These are phyloP conservation scores for Melanchra persicariae DNA, from an alignment of 2,888 invertebrate genomes.

Conservation along the genomic window DNA sequence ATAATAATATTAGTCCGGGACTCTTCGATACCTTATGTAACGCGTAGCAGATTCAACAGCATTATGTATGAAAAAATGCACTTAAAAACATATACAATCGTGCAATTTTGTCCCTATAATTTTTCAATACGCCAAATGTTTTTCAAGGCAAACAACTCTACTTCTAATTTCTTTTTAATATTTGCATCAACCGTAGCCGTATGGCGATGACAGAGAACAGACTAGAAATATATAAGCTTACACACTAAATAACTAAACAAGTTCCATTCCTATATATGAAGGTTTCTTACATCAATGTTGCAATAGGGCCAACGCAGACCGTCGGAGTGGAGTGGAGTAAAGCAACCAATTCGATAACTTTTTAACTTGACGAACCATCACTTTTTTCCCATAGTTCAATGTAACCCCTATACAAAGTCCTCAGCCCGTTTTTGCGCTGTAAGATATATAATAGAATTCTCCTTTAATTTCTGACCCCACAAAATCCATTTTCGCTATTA, in stretches of 20 bases:
- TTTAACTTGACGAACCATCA: not conserved
- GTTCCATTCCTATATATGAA: constrained; percentile 9
- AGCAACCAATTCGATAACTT: not conserved
- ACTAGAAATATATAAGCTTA: constrained; percentile 80
- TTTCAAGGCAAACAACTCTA: not conserved
- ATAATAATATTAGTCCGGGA: not conserved
- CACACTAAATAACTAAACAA: constrained; percentile 75
- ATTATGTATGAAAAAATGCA: constrained; percentile 11
- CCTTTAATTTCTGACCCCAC: not conserved
- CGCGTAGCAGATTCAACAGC: not conserved
- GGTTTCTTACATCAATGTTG: not conserved
- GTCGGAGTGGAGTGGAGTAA: not conserved
- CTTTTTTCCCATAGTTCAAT: not conserved
- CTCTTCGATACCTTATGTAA: not conserved
- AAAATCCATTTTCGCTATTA: not conserved
- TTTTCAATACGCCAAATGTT: constrained; percentile 9
- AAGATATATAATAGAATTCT: not conserved
- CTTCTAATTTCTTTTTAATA: not conserved
- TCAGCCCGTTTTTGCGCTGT: not conserved
- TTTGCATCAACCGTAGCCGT: constrained; percentile 22
- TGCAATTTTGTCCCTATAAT: not conserved
- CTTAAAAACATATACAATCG: constrained; percentile 20
- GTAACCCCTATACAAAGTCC: not conserved
- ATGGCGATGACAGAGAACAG: constrained; percentile 66
- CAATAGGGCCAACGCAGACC: not conserved